Evolutionary conservation across 2,113 vertebrate species (phyloP).

Genomic region (Probosciger aterrimus): DNA sequence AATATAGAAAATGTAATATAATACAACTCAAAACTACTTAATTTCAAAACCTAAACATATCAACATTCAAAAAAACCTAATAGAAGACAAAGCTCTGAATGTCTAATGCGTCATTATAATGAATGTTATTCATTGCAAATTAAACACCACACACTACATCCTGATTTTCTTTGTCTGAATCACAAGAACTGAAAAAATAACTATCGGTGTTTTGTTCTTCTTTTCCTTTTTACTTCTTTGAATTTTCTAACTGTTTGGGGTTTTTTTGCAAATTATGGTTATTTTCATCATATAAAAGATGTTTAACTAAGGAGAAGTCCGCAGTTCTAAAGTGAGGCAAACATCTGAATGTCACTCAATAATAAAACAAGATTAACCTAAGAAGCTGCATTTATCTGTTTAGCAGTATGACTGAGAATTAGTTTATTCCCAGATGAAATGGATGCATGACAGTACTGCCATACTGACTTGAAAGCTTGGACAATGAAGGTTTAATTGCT

Average conservation of each 20-base stretch:
- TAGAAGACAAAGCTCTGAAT: neutral
- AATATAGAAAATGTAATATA: neutral
- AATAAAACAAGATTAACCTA: slow-evolving; percentile 25
- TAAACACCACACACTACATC: neutral
- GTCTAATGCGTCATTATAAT: neutral
- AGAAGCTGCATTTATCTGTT: slow-evolving; percentile 24
- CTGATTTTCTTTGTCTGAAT: neutral
- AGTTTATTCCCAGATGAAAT: neutral
- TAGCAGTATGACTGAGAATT: slow-evolving; percentile 13
- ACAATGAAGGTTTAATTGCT: slow-evolving; percentile 15
- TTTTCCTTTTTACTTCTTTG: neutral
- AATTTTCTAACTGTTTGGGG: neutral
- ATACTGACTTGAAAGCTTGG: neutral
- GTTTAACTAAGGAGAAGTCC: neutral
- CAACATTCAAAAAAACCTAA: neutral
- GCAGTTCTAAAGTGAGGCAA: neutral
- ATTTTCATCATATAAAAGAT: neutral
- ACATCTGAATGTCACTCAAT: slow-evolving; percentile 15
- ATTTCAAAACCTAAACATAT: neutral
- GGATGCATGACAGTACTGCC: neutral
- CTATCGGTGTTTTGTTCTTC: rapidly evolving
- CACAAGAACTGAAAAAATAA: neutral
- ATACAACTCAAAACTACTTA: neutral
- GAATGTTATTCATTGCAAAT: neutral
- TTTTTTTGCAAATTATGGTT: neutral